phyloP scores from a whole-genome alignment of 2,797 vertebrate species.

The Sebastes oblongus region DNA sequence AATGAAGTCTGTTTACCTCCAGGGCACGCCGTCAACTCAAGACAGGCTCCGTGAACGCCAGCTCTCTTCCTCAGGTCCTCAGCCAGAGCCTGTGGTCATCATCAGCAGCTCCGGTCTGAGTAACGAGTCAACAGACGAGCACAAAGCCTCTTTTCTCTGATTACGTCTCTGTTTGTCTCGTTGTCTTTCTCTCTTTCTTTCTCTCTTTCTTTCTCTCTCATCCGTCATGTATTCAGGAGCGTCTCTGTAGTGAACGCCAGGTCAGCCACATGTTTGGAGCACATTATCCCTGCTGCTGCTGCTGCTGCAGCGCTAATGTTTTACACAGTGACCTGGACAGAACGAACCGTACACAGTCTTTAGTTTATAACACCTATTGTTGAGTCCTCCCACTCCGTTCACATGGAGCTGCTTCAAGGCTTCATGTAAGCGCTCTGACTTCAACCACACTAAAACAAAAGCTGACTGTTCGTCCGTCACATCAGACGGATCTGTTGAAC shows the following conservation, averaged over 20 bases:
- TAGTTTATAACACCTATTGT: neutral
- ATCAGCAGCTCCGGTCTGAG: too few relatives aligned
- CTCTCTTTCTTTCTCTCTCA: neutral
- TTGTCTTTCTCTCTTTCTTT: constrained; percentile 18
- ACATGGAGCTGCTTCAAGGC: neutral
- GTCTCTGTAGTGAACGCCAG: neutral
- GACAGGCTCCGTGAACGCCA: constrained; percentile 20
- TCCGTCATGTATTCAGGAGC: neutral
- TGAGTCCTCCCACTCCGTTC: neutral
- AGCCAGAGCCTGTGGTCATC: constrained; percentile 22
- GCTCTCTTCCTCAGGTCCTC: neutral
- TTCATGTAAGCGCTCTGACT: neutral
- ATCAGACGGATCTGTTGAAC: neutral
- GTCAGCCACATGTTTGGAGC: constrained; percentile 33
- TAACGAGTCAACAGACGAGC: neutral
- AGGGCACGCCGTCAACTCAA: constrained; percentile 24
- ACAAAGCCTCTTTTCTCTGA: constrained; percentile 54
- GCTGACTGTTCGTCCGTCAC: neutral
- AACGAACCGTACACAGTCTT: neutral
- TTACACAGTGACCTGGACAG: neutral
- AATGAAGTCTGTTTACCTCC: constrained; percentile 46
- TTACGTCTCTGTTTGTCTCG: constrained; percentile 46
- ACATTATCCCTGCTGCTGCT: neutral
- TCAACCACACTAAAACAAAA: neutral
- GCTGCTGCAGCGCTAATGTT: neutral